Evolutionary conservation across 1,140 invertebrate genomes (phyloP).

Genomic region (Cephus cinctus): DNA sequence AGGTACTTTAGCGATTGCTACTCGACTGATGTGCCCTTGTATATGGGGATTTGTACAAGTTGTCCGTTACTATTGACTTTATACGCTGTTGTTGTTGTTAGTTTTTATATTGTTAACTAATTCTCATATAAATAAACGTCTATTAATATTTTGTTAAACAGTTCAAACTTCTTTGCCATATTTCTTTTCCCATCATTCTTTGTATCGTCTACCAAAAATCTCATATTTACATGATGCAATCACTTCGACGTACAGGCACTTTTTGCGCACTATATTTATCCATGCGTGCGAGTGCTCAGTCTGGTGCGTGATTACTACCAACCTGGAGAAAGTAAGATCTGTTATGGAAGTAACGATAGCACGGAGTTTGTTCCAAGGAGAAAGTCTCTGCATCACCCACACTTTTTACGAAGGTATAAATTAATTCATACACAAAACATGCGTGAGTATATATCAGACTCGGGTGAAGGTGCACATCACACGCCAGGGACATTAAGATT

Average conservation of each 20-base stretch:
- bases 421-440: conserved; percentile 19
- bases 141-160: conserved; percentile 44
- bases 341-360: conserved; percentile 22
- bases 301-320: neutral
- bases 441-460: too few relatives aligned
- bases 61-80: conserved; percentile 20
- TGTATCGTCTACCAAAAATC: conserved; percentile 1
- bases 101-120: conserved; percentile 43
- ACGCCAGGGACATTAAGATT: too few relatives aligned
- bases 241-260: too few relatives aligned
- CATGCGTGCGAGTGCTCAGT: too few relatives aligned
- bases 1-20: conserved; percentile 8
- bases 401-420: conserved; percentile 12
- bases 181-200: conserved; percentile 10
- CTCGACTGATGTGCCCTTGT: conserved; percentile 22
- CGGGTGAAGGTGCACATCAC: too few relatives aligned
- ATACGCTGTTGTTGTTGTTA: conserved; percentile 37
- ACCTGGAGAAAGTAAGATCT: conserved; percentile 27
- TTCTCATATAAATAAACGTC: conserved; percentile 43
- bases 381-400: conserved; percentile 27
- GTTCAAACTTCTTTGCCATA: conserved; percentile 2
- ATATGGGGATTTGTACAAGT: conserved; percentile 28
- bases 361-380: too few relatives aligned
- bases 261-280: too few relatives aligned
- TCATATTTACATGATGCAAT: neutral